Conservation (phyloP, 1,140 invertebrate species). For the Whitmania pigra region DNA sequence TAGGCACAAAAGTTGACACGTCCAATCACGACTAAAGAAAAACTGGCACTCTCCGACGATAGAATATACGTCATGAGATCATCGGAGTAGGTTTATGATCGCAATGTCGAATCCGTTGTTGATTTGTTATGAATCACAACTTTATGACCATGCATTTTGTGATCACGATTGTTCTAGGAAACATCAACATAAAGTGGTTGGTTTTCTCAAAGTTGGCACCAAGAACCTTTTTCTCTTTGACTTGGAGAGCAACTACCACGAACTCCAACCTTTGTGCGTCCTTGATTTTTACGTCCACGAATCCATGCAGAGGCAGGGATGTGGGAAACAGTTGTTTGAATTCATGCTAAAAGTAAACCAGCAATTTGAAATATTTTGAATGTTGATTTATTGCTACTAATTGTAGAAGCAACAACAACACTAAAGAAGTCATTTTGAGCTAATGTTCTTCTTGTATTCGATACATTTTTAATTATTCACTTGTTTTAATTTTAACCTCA, state of each 20-base stretch:
- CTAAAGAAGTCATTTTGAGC: too few relatives aligned
- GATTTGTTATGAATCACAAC: neutral
- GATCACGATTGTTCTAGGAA: slow-evolving; percentile 27
- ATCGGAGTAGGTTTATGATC: neutral
- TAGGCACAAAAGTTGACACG: slow-evolving; percentile 9
- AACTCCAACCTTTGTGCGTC: slow-evolving; percentile 40
- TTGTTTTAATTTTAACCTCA: neutral
- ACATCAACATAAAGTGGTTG: slow-evolving; percentile 32
- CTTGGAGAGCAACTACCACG: slow-evolving; percentile 32
- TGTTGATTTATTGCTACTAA: too few relatives aligned
- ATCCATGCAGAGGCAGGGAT: slow-evolving; percentile 39
- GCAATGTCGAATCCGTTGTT: neutral
- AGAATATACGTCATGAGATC: neutral
- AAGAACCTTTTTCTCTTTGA: slow-evolving; percentile 43
- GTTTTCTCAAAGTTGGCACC: slow-evolving; percentile 39
- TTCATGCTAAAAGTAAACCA: slow-evolving; percentile 37
- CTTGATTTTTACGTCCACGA: slow-evolving; percentile 44
- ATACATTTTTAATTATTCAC: too few relatives aligned
- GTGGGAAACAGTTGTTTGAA: slow-evolving; percentile 39
- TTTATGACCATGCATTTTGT: neutral
- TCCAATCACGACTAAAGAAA: slow-evolving; percentile 2
- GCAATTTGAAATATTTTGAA: neutral
- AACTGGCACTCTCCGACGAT: too few relatives aligned
- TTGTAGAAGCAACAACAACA: too few relatives aligned
- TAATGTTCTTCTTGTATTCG: too few relatives aligned